Evolutionary conservation across 1,140 invertebrate genomes (phyloP), one percentile per base, ranked within the genome.

Genomic region (Drosophila nikananu): DNA sequence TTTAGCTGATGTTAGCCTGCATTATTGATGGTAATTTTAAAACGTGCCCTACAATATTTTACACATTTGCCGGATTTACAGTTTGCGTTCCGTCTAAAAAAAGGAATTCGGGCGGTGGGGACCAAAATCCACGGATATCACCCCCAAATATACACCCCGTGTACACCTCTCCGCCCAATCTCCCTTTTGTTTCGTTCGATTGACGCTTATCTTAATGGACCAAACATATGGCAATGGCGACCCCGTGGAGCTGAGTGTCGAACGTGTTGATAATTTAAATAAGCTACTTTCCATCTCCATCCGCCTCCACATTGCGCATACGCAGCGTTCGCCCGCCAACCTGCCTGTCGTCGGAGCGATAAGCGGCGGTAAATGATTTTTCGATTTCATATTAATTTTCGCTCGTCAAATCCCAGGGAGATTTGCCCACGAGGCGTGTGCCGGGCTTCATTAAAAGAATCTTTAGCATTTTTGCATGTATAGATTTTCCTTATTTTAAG

Each of bases 11-110:
- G 57, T 62, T 59, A 64, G 46, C 72, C 75, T 75, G 57, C 79
- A 86, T 90, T 90, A 90, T 90, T 90, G 86, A 90, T 90, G 86
- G 86, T 90, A 90, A 90, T 90, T 90, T 90, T 91, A 90, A 91
- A 90, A 90, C 86, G 86, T 90, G 86, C 86, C 68, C 81, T 77
- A 89, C 80, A 87, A 87, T 74, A 82, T 90, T 90, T 86, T 86
- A 84, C 86, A 90, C 86, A 90, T 90, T 90, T 86, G 72, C 86
- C 79, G 86, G 86, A 90, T 90, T 91, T 90, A 86, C 79, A 80
- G 83, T 90, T 80, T 89, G 78, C 58, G 73, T 60, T 44, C 19
- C 60, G 21, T 57, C 44, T 46, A 77, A 68, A 75, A 55, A 77
- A 49, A 44, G 44, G 37, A 71, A 64, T 46, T 46, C 25, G 55